Percentiles rank a stretch among this genome's conserved stretches.
Evolutionary conservation across 2,113 vertebrate species (phyloP).

Genomic region (Empidonax traillii): DNA sequence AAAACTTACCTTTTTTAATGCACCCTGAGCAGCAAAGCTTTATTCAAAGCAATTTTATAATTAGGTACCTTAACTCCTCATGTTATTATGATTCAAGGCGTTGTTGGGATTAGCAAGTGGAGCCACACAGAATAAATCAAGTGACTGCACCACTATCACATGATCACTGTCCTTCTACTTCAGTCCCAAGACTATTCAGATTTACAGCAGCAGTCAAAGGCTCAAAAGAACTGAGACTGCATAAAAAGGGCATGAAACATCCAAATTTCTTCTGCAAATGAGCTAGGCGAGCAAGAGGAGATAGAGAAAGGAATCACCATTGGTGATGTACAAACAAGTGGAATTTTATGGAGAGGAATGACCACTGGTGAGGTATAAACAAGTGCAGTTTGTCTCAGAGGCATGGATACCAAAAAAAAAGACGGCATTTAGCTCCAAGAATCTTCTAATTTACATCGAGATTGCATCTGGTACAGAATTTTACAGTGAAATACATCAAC

Average conservation of each 20-base stretch:
- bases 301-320: neutral
- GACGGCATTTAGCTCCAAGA: neutral
- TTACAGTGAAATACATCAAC: neutral
- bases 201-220: neutral
- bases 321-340: neutral
- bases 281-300: neutral
- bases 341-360: neutral
- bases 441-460: neutral
- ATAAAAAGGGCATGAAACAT: neutral
- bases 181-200: neutral
- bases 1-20: neutral
- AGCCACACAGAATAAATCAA: neutral
- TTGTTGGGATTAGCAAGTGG: neutral
- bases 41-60: neutral
- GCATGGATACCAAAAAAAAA: neutral
- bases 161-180: neutral
- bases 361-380: neutral
- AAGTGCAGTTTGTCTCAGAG: neutral
- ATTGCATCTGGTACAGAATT: neutral
- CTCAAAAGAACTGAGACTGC: neutral
- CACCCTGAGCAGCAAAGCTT: neutral
- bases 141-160: neutral
- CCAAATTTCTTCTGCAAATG: neutral
- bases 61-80: neutral
- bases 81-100: neutral